These are phyloP conservation scores for Cossypha niveicapilla DNA, from an alignment of 2,797 vertebrate species.

Conservation along the genomic window DNA sequence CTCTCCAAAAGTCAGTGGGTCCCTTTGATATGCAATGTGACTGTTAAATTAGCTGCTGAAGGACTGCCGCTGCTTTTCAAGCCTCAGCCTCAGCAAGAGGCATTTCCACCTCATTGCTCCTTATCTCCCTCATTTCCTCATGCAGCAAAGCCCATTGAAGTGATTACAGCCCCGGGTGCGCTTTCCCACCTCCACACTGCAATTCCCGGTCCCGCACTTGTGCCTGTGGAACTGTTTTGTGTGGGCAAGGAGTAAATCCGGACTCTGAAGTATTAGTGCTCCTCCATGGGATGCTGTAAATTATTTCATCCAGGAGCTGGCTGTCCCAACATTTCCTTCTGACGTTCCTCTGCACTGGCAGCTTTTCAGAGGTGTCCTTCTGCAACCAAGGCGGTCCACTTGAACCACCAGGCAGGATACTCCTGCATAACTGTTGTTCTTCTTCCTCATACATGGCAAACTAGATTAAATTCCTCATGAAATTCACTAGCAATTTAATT, in stretches of 20 bases:
- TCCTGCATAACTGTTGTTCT: neutral
- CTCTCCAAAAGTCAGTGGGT: slow-evolving; percentile 19
- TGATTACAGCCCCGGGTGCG: neutral
- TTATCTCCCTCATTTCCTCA: neutral
- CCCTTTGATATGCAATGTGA: neutral
- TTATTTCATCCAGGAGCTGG: neutral
- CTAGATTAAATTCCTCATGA: neutral
- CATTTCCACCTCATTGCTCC: neutral
- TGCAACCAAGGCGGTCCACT: neutral
- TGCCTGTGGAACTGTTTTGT: neutral
- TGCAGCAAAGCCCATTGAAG: neutral
- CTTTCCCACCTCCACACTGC: neutral
- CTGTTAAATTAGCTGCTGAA: slow-evolving; percentile 22
- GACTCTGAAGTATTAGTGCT: neutral
- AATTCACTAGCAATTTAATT: slow-evolving; percentile 16
- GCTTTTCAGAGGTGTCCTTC: neutral
- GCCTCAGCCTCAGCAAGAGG: neutral
- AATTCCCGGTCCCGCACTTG: fast-evolving
- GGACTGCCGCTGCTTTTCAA: neutral
- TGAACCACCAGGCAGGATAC: neutral
- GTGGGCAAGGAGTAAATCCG: neutral
- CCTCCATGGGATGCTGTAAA: neutral
- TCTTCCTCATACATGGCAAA: neutral
- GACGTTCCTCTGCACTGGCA: neutral
- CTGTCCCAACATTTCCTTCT: neutral